Percentiles rank a stretch among this genome's conserved stretches.
phyloP scores from a whole-genome alignment of 30 jellyfish, hydroid and myxozoan genomes.

The Aurelia coerulea region DNA sequence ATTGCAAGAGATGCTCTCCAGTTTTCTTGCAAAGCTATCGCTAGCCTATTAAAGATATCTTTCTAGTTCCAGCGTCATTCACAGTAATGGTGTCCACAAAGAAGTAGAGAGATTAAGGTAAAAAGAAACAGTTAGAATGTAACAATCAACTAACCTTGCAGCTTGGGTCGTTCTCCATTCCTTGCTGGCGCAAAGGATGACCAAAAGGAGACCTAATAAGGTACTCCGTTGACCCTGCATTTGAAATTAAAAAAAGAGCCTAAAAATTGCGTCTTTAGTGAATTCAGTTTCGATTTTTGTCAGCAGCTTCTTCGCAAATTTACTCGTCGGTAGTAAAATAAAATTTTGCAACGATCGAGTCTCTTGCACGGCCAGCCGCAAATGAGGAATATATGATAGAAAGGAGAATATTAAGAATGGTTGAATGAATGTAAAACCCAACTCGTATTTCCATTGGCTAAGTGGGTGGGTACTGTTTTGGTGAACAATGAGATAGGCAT shows the following conservation, averaged over 20 bases:
- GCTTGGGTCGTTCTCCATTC: conserved; percentile 43
- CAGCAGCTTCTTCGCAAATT: background rate
- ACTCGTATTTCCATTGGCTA: conserved; percentile 34
- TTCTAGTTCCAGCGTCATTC: too few relatives aligned
- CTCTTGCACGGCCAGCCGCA: conserved; percentile 73
- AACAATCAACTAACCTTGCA: too few relatives aligned
- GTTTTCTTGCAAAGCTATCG: too few relatives aligned
- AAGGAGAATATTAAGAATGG: background rate
- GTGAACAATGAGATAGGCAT: conserved; percentile 34
- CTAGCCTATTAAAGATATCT: too few relatives aligned
- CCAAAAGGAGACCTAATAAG: conserved; percentile 52
- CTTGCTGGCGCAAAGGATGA: conserved; percentile 29
- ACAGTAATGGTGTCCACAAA: too few relatives aligned
- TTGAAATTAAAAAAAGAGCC: conserved; percentile 35
- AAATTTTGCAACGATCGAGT: background rate
- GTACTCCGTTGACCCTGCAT: conserved; percentile 66
- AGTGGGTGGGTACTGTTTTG: background rate
- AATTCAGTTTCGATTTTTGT: background rate
- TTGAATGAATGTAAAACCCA: conserved; percentile 30
- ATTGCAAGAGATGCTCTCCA: too few relatives aligned
- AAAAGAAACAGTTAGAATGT: too few relatives aligned
- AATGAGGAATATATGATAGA: conserved; percentile 20
- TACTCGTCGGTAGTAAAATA: too few relatives aligned
- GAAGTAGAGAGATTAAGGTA: too few relatives aligned
- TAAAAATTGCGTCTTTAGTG: background rate